Conservation (phyloP, 1,140 invertebrate genomes). For the Lutraria rhynchaena region DNA sequence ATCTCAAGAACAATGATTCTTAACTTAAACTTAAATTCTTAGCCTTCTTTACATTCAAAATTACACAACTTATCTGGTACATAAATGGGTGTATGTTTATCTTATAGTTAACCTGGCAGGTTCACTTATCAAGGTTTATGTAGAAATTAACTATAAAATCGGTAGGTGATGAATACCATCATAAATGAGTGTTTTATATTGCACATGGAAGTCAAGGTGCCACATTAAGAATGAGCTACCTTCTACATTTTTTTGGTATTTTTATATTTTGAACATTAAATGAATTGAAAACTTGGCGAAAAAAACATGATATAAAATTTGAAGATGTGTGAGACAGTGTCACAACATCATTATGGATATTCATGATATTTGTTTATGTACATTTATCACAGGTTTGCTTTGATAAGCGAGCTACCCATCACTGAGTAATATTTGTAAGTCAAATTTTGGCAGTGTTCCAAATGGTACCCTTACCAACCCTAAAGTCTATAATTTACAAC, state of each 20-base stretch:
- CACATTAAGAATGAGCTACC: too few species aligned
- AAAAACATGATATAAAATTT: constrained; percentile 1
- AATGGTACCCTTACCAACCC: constrained; percentile 8
- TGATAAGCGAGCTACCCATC: constrained; percentile 58
- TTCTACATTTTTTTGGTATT: constrained; percentile 5
- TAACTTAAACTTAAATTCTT: too few species aligned
- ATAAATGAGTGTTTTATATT: too few species aligned
- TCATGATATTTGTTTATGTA: constrained; percentile 50
- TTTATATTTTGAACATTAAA: constrained; percentile 25
- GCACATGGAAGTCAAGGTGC: too few species aligned
- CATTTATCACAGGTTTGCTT: constrained; percentile 67
- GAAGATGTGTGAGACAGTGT: background rate
- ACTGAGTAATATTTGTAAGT: constrained; percentile 41
- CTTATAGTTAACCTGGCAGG: too few species aligned
- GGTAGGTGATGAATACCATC: too few species aligned
- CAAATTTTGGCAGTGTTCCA: constrained; percentile 64
- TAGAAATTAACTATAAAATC: too few species aligned
- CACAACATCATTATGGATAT: background rate
- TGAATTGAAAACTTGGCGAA: constrained; percentile 24
- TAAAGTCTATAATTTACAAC: constrained; percentile 11
- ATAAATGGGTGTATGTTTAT: too few species aligned
- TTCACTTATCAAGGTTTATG: too few species aligned
- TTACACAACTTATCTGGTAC: too few species aligned
- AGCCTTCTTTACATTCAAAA: too few species aligned
- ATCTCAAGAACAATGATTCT: too few species aligned